A percentile compares a stretch with the other conserved stretches of the same genome.
Evolutionary conservation across 2,113 vertebrate genomes (phyloP).

Genomic region (Neotragus pygmaeus): DNA sequence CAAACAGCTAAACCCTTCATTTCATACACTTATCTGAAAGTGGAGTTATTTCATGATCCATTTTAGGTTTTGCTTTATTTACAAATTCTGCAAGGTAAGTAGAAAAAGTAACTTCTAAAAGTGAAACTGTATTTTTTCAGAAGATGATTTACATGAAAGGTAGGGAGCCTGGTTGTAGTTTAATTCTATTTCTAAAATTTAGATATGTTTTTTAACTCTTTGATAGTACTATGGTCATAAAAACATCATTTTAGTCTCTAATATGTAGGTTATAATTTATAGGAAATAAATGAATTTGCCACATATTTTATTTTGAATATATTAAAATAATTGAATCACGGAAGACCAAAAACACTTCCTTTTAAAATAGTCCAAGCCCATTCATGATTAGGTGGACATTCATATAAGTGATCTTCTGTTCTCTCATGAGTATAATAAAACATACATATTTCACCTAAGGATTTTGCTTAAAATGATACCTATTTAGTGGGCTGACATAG

Average conservation of each 20-base stretch:
- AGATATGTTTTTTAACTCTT: neutral
- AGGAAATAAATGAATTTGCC: neutral
- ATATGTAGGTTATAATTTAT: neutral
- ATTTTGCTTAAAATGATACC: neutral
- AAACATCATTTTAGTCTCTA: neutral
- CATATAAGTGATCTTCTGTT: neutral
- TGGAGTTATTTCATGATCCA: neutral
- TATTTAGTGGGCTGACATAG: neutral
- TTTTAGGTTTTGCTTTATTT: neutral
- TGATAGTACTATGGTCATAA: neutral
- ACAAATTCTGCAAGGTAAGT: neutral
- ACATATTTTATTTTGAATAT: neutral
- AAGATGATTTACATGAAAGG: neutral
- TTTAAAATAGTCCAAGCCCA: neutral
- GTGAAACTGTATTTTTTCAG: neutral
- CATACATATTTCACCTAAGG: neutral
- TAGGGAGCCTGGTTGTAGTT: neutral
- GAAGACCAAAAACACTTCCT: neutral
- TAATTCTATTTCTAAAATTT: neutral
- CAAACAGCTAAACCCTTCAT: neutral
- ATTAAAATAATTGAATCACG: neutral
- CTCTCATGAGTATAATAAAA: neutral
- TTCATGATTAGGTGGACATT: neutral
- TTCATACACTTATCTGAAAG: neutral
- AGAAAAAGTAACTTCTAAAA: neutral